Evolutionary conservation across 2,797 vertebrate species (phyloP).

Genomic region (Falco rusticolus): DNA sequence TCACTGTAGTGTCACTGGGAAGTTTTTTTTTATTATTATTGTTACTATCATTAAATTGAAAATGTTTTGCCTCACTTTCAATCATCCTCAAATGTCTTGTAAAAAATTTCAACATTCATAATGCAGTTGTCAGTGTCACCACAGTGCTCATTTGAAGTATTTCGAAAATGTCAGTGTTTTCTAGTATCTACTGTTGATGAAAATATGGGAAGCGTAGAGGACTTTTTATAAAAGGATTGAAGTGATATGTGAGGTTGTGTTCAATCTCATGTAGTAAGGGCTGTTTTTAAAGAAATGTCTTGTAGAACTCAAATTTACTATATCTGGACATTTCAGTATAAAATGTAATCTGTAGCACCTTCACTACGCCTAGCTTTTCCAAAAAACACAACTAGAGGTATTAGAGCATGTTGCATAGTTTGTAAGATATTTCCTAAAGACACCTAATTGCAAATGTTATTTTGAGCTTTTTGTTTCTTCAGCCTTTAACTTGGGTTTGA

Average conservation of each 20-base stretch:
- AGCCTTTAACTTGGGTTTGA: background rate
- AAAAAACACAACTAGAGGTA: background rate
- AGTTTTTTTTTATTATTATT: background rate
- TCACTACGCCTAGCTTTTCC: background rate
- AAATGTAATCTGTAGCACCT: background rate
- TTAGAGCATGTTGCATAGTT: background rate
- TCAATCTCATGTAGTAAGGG: background rate
- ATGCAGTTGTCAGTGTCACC: background rate
- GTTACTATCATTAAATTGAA: background rate
- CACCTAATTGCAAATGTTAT: background rate
- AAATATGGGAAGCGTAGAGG: background rate
- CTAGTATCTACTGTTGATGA: background rate
- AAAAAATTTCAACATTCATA: background rate
- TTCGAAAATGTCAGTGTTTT: background rate
- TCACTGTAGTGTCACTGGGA: background rate
- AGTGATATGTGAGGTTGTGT: background rate
- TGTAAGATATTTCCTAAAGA: background rate
- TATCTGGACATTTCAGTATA: background rate
- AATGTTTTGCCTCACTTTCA: slow-evolving; percentile 25
- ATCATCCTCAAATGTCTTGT: background rate
- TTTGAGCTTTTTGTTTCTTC: slow-evolving; percentile 6
- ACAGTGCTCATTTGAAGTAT: background rate
- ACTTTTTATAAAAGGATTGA: background rate
- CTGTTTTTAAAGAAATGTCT: background rate
- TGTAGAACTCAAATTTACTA: background rate